phyloP scores from a whole-genome alignment of 2,888 invertebrate species.

The Mesochorus sp. region DNA sequence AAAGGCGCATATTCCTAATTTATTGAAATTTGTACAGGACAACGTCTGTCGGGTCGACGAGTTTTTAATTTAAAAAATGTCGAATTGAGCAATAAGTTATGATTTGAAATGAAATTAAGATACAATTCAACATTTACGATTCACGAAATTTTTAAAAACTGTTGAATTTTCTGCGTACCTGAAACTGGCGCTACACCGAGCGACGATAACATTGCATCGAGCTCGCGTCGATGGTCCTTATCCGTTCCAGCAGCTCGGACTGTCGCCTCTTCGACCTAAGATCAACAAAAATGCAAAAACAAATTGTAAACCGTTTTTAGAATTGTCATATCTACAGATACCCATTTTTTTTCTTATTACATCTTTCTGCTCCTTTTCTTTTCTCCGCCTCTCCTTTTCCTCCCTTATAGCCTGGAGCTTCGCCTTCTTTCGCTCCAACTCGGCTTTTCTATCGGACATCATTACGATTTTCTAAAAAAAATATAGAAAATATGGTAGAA shows the following conservation, averaged over 20 bases:
- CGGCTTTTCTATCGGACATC: conserved; percentile 96
- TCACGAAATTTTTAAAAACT: no score
- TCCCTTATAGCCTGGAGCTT: conserved; percentile 94
- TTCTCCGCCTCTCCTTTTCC: conserved; percentile 92
- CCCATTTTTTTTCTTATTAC: no score
- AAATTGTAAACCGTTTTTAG: not conserved
- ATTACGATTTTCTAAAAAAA: conserved; percentile 56
- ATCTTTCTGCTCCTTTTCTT: conserved; percentile 94
- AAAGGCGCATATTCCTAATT: not conserved
- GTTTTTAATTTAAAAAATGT: no score
- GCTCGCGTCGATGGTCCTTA: conserved; percentile 85
- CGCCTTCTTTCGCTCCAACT: conserved; percentile 95
- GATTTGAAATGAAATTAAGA: no score
- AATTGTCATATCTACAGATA: not conserved
- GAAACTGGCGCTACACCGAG: conserved; percentile 94
- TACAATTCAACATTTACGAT: no score
- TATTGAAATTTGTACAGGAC: no score
- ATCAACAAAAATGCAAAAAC: conserved; percentile 6
- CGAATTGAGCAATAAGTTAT: no score
- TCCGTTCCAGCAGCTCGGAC: conserved; percentile 81
- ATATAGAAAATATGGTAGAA: not conserved
- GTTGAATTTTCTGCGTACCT: no score
- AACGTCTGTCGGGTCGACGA: no score
- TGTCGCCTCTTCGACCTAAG: conserved; percentile 83
- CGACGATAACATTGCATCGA: conserved; percentile 94